These are phyloP conservation scores for Myotis davidii DNA, from an alignment of 2,113 vertebrate genomes.

Conservation along the genomic window DNA sequence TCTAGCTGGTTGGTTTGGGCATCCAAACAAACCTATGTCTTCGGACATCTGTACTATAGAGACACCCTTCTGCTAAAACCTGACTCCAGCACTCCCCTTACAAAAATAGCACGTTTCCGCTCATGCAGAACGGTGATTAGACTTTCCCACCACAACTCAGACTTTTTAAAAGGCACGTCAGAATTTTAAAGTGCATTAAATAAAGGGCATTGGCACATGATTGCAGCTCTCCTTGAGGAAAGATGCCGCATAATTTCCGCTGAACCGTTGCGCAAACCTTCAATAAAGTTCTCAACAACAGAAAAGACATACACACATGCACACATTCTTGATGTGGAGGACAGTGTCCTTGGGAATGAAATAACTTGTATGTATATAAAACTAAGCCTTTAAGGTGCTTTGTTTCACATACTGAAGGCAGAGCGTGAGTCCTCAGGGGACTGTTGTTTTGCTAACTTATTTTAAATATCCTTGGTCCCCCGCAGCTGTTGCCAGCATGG, in stretches of 20 bases:
- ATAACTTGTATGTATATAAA: neutral
- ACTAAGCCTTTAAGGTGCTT: constrained; percentile 41
- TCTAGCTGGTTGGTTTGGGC: constrained; percentile 61
- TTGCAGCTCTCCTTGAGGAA: constrained; percentile 63
- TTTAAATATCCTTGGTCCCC: constrained; percentile 14
- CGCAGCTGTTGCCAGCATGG: neutral
- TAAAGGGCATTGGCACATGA: constrained; percentile 67
- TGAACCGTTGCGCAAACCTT: constrained; percentile 48
- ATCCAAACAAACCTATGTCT: constrained; percentile 64
- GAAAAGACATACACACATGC: neutral
- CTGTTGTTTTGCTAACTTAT: constrained; percentile 50
- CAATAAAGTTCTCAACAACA: constrained; percentile 45
- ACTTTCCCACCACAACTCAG: constrained; percentile 69
- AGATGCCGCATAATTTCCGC: constrained; percentile 60
- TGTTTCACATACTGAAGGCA: constrained; percentile 3
- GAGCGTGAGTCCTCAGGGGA: neutral
- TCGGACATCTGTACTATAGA: constrained; percentile 64
- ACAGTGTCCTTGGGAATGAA: constrained; percentile 53
- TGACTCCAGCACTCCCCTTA: constrained; percentile 36
- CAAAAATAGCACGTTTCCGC: constrained; percentile 67
- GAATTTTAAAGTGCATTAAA: constrained; percentile 74
- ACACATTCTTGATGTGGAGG: constrained; percentile 16
- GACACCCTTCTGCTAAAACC: constrained; percentile 61
- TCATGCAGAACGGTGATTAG: constrained; percentile 69
- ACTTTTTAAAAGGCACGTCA: constrained; percentile 72